phyloP scores from a whole-genome alignment of 2,113 vertebrate species.

The Gavia stellata region DNA sequence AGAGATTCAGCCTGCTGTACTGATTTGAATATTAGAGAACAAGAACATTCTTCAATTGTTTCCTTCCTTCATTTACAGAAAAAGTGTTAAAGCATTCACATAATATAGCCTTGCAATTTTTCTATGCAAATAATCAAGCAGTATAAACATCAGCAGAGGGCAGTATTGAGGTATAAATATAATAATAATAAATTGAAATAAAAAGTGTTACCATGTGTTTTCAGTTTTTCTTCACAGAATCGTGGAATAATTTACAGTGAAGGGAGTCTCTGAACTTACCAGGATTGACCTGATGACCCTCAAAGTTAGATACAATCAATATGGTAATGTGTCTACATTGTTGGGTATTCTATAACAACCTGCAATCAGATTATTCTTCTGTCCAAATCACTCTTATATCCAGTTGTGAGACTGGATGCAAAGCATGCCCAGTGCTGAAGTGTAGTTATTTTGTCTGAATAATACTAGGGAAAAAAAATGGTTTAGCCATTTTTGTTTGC shows the following conservation, averaged over 20 bases:
- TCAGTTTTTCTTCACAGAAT: not conserved
- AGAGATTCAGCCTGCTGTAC: not conserved
- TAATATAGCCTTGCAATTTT: not conserved
- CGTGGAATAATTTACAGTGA: not conserved
- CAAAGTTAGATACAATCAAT: not conserved
- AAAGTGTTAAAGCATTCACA: not conserved
- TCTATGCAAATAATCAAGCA: not conserved
- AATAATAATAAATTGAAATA: not conserved
- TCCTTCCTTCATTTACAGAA: not conserved
- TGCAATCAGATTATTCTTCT: not conserved
- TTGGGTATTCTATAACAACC: not conserved
- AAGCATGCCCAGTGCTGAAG: not conserved
- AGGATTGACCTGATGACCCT: too few species aligned
- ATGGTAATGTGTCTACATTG: not conserved
- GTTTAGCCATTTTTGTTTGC: not conserved
- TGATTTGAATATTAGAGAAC: not conserved
- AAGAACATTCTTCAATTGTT: not conserved
- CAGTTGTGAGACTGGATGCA: not conserved
- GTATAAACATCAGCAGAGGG: constrained; percentile 42
- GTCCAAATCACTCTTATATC: not conserved
- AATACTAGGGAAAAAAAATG: not conserved
- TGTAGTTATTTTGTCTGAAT: not conserved
- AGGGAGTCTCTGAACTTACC: not conserved
- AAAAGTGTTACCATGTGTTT: not conserved
- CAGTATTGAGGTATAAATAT: constrained; percentile 11